These are phyloP conservation scores for western clawed frog (Xenopus tropicalis) DNA, from an alignment of 2,113 vertebrate species.

Conservation along the genomic window DNA sequence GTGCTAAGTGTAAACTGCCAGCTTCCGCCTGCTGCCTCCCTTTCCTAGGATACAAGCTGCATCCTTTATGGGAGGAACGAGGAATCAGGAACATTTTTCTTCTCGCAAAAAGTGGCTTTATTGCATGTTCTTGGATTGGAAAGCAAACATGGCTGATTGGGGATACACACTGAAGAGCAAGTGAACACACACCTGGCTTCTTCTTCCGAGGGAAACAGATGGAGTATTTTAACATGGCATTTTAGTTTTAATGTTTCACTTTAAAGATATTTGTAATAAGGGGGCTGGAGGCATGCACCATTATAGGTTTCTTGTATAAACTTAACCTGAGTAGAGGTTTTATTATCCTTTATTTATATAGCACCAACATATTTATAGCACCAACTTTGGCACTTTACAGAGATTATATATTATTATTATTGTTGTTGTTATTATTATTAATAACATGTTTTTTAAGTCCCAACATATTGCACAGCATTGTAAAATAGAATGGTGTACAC, in stretches of 20 bases:
- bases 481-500: too few species aligned
- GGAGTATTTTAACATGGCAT: constrained; percentile 11
- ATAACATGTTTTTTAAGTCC: too few species aligned
- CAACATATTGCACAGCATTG: too few species aligned
- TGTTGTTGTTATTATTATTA: too few species aligned
- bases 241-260: not conserved
- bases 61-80: constrained; percentile 32
- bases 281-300: not conserved
- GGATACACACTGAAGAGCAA: not conserved
- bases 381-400: too few species aligned
- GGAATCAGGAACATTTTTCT: constrained; percentile 28
- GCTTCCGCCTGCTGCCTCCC: constrained; percentile 9
- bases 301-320: too few species aligned
- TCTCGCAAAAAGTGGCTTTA: constrained; percentile 21
- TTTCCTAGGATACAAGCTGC: constrained; percentile 22
- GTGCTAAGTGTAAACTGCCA: constrained; percentile 30
- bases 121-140: constrained; percentile 23
- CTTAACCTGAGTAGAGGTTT: not conserved
- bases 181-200: constrained; percentile 3
- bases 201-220: not conserved
- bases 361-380: too few species aligned
- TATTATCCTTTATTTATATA: not conserved
- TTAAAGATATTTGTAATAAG: not conserved
- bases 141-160: constrained; percentile 7
- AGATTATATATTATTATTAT: too few species aligned